These are phyloP conservation scores for Caenorhabditis angaria DNA, from an alignment of 2,888 invertebrate species.

Conservation along the genomic window DNA sequence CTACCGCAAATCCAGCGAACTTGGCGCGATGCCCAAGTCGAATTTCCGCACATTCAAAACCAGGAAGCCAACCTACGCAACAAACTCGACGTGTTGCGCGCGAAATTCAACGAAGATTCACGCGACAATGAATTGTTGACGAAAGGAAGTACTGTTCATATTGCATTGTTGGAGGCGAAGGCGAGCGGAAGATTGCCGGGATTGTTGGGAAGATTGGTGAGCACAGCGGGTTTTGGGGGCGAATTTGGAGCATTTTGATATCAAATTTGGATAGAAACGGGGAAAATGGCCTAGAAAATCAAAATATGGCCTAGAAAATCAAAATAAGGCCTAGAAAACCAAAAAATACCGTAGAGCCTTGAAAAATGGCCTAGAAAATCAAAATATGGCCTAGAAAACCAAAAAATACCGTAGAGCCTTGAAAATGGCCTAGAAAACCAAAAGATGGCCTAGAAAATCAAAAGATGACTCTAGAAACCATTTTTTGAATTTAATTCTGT, in stretches of 20 bases:
- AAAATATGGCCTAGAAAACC: too few relatives aligned
- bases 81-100: too few relatives aligned
- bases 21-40: too few relatives aligned
- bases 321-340: neutral
- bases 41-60: too few relatives aligned
- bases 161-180: conserved; percentile 9
- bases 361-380: neutral
- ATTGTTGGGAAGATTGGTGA: conserved; percentile 72
- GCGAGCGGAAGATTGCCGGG: conserved; percentile 8
- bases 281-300: neutral
- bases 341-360: neutral
- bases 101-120: too few relatives aligned
- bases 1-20: too few relatives aligned
- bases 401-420: too few relatives aligned
- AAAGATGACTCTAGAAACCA: neutral
- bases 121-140: neutral
- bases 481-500: neutral
- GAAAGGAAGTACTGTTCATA: neutral
- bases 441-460: too few relatives aligned
- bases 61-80: too few relatives aligned
- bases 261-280: neutral
- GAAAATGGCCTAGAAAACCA: too few relatives aligned
- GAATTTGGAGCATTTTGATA: too few relatives aligned
- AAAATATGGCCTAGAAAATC: neutral
- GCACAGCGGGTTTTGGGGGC: too few relatives aligned